Evolutionary conservation across 2,797 vertebrate species (phyloP), one percentile per base, ranked within the genome.

Genomic region (Pantherophis alleghaniensis): DNA sequence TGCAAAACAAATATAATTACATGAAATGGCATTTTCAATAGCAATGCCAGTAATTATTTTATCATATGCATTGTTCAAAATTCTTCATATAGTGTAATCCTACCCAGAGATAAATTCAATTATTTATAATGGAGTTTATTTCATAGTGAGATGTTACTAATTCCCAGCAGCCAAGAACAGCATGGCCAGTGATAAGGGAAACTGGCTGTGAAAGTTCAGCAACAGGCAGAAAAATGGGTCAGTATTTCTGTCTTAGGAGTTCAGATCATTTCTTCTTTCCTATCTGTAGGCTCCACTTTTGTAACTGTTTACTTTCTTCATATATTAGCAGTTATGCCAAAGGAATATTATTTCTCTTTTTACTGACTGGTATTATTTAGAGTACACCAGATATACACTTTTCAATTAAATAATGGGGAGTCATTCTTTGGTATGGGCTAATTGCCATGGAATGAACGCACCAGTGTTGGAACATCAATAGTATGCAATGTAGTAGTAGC

Each of bases 1-100:
- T 93, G 89, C 56, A 91, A 0, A n/a, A 88, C 87, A 90, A 86
- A 56, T 56, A 74, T 51, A 42, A 91, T 5, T 26, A 87, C 32
- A 56, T 87, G 20, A 63, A 90, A 69, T 22, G 32, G 11, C 61
- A 56, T 94, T 94, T 89, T 92, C 92, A 90, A 51, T n/a, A 88
- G 69, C 69, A 37, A 74, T 37, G 32, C 69, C 69, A 74, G 2
- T 37, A 74, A 74, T 74, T 74, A 18, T 32, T 74, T 74, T 74
- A 37, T 74, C 32, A 74, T 74, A 74, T 37, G n/a, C 69, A 74
- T 37, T 74, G 32, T 74, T 37, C 37, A 32, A 51, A 90, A 37
- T 42, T 59, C 83, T 69, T 51, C 92, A 63, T 32, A 91, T 87
- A n/a, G 20, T 18, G 47, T 18, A 87, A 87, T 16, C 12, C 57